phyloP scores from a whole-genome alignment of 2,888 invertebrate genomes.

The Polyommatus iphigenia region DNA sequence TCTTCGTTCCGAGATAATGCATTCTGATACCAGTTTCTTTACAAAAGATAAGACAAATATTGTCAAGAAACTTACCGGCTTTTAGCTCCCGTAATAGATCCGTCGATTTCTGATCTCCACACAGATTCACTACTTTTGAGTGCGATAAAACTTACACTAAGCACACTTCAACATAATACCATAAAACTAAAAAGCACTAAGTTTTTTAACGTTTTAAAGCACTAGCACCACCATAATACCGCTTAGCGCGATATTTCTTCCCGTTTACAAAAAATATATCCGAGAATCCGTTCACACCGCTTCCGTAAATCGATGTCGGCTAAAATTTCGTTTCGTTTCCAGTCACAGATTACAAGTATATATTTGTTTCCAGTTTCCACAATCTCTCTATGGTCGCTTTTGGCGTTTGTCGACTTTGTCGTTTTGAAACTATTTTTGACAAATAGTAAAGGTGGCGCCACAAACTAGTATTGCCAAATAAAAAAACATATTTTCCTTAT shows the following conservation, averaged over 20 bases:
- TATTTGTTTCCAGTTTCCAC: slow-evolving; percentile 49
- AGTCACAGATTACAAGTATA: too few relatives aligned
- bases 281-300: slow-evolving; percentile 59
- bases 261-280: slow-evolving; percentile 63
- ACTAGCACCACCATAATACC: slow-evolving; percentile 76
- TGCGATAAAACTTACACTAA: slow-evolving; percentile 70
- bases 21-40: neutral
- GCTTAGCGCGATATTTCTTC: slow-evolving; percentile 64
- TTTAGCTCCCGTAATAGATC: slow-evolving; percentile 56
- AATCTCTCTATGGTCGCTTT: slow-evolving; percentile 46
- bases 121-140: slow-evolving; percentile 60
- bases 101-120: slow-evolving; percentile 62
- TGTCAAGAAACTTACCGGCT: slow-evolving; percentile 61
- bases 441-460: neutral
- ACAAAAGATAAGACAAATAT: neutral
- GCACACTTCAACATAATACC: slow-evolving; percentile 70
- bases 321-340: slow-evolving; percentile 60
- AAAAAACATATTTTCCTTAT: neutral
- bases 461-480: neutral
- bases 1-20: slow-evolving; percentile 38
- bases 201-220: slow-evolving; percentile 62
- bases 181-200: slow-evolving; percentile 67
- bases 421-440: neutral
- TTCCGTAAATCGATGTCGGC: slow-evolving; percentile 72
- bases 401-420: slow-evolving; percentile 36